Base-by-base conservation (phyloP, 2,797 vertebrate species). In the Centropyge bicolor region DNA sequence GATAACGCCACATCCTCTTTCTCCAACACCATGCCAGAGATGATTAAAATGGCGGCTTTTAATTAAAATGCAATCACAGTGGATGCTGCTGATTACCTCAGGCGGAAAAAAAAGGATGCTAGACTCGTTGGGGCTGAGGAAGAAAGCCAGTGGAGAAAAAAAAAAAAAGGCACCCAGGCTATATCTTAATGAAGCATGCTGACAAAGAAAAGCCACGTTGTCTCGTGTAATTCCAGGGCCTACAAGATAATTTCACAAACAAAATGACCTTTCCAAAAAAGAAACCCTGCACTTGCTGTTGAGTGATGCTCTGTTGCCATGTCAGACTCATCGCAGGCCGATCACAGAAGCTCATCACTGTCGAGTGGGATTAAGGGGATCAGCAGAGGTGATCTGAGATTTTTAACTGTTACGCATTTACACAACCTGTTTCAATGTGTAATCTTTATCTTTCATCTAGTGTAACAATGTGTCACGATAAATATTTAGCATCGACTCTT, bases 31-130 rank as follows among this genome's bases (percentile, higher is more conserved):
- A 71, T 24, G 78, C 81, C 81, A 80, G 72, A 90, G 90, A 93
- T 92, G 88, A 94, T 94, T 94, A 94, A 93, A 94, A 92, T 90
- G 84, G 88, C 35, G 60, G 67, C 80, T 90, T 93, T 94, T 94
- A 94, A 94, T 94, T 93, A 91, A 94, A 94, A 90, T 74, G 81
- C 86, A 90, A 93, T 94, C 92, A 91, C 76, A 66, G 84, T 80
- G 89, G 88, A 91, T 86, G 90, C 78, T 86, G 88, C 83, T 89
- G 91, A 94, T 93, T 86, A 92, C 80, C 81, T 80, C 76, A 13
- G 77, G 88, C 70, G 10, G 14, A 27, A 40, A 56, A 71, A 74
- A 78, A 70, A 78, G 59, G 63, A 74, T 70, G 62, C 46, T 54
- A 13, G 46, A 59, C 70, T 85, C 41, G 20, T 71, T 19, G 2